Base-by-base conservation (phyloP, 2,888 invertebrate species). In the Ditylenchus weischeri region DNA sequence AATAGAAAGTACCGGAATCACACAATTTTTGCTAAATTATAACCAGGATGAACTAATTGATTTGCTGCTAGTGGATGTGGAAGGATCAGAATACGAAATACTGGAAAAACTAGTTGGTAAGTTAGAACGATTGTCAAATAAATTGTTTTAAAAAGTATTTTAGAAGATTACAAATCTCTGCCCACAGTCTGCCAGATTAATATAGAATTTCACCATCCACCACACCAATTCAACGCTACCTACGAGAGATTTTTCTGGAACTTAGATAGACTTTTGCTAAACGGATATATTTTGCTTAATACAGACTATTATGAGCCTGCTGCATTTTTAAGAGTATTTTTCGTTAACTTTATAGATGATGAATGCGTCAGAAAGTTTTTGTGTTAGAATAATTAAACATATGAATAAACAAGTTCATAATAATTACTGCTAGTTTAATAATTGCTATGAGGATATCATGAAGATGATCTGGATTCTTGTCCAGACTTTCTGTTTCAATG, bases 161-260 rank as follows among this genome's bases (percentile, higher is more conserved):
- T 38, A 38, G 38, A 38, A 38, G 38, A 38, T 11, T 38, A 38
- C 38, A 38, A 38, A 11, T 11, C 11, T 38, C 51, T 51, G 13
- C 51, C 51, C 10, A 51, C 51, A 51, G 13, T 51, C 51, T 51
- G 51, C 51, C 51, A 51, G 23, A 51, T 51, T n/a, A 51, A 51
- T 51, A 15, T 51, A n/a, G 51, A 51, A 23, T 21, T 51, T 51
- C 51, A 51, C 23, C 51, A 51, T 51, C 51, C 51, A 51, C 19
- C 13, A 7, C 8, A 51, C 7, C 38, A 38, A 38, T 51, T 51
- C 23, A 51, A 51, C 51, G 23, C 23, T 23, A 51, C 19, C 23
- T 51, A 21, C 13, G 51, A n/a, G 23, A 51, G 23, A 51, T 51
- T 51, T 23, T 51, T 51, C 13, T n/a, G 23, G 23, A 51, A 51